These are phyloP conservation scores for Adelphocoris suturalis DNA, from an alignment of 2,888 invertebrate species.

Conservation along the genomic window DNA sequence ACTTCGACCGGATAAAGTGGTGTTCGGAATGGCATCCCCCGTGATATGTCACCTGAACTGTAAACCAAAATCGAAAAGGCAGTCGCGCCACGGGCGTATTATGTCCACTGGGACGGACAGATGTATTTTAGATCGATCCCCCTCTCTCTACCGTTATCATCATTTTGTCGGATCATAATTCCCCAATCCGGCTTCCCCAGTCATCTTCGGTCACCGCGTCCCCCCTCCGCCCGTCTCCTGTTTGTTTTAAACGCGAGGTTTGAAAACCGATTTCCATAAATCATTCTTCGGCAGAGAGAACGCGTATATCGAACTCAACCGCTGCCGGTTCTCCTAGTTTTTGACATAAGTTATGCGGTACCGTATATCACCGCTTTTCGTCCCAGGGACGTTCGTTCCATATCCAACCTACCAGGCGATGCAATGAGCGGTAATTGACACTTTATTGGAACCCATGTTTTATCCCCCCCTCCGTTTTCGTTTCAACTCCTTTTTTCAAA, in stretches of 20 bases:
- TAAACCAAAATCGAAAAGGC: slow-evolving; percentile 58
- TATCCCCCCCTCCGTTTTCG: background rate
- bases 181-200: slow-evolving; percentile 9
- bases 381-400: slow-evolving; percentile 46
- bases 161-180: slow-evolving; percentile 66
- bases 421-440: slow-evolving; percentile 66
- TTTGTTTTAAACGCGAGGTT: slow-evolving; percentile 60
- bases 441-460: slow-evolving; percentile 67
- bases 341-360: slow-evolving; percentile 62
- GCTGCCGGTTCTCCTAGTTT: slow-evolving; percentile 49
- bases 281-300: slow-evolving; percentile 47
- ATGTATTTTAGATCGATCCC: slow-evolving; percentile 62
- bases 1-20: slow-evolving; percentile 36
- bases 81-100: slow-evolving; percentile 33
- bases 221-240: slow-evolving; percentile 37
- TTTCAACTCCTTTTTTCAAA: slow-evolving; percentile 33
- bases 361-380: slow-evolving; percentile 53
- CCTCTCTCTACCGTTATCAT: slow-evolving; percentile 37
- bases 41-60: slow-evolving; percentile 58
- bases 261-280: slow-evolving; percentile 49
- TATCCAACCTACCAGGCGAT: slow-evolving; percentile 47
- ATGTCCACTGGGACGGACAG: slow-evolving; percentile 64
- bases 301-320: slow-evolving; percentile 50
- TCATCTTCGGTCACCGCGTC: slow-evolving; percentile 39
- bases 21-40: background rate